Base-by-base conservation (phyloP, 1,140 invertebrate genomes). In the Asbolus verrucosus region DNA sequence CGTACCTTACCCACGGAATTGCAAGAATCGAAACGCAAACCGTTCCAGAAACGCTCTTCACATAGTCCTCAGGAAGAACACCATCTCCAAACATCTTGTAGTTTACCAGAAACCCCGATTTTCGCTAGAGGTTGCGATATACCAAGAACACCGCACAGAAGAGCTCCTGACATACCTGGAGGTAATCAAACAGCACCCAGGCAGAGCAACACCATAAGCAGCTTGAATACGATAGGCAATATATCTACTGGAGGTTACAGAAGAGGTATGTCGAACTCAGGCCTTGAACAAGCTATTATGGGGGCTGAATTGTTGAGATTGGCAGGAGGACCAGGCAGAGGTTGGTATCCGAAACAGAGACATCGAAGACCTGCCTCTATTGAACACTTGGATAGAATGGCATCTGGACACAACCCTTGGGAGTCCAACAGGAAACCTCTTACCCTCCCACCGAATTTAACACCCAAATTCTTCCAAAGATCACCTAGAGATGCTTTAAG, bases 391-490 rank as follows among this genome's bases (percentile, higher is more conserved):
- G 92, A 94, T 78, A 85, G 91, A 71, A 81, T 93, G 75, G 82
- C 86, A 78, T 84, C 84, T 75, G 73, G 79, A 6, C 83, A 83
- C 33, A 77, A 82, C 54, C 78, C 81, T 73, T 85, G 75, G 82
- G 83, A 77, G 76, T 81, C 69, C 80, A 88, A 80, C 41, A 82
- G 85, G 59, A 94, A 94, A 78, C 92, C 92, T 0, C 82, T 92
- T 24, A 94, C 92, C 11, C 83, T 94, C 69, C 92, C 92, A 16
- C 92, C 92, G 41, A 93, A 93, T 84, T 84, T 94, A 74, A 93
- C 92, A 66, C 89, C 89, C 73, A 93, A 93, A 82, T 94, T 93
- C 84, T 91, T 93, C 84, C 90, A 92, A 78, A 91, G 92, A 83
- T 93, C 91, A 70, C 92, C 92, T 24, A 86, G 91, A 76, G 92